Conservation (phyloP, 1,140 invertebrate genomes). For the Aleiodes sp. region DNA sequence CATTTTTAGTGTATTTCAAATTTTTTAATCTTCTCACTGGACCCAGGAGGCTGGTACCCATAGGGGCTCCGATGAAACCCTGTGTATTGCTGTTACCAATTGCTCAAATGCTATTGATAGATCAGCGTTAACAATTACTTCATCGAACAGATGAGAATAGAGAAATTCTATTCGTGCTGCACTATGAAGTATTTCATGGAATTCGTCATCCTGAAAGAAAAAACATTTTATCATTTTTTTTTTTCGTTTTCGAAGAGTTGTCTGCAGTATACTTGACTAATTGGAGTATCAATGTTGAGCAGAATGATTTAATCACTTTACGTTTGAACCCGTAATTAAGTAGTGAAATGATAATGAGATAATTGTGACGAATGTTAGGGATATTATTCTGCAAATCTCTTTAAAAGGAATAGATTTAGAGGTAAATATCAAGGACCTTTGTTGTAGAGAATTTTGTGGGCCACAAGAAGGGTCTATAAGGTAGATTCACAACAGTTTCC, state of each 20-base stretch:
- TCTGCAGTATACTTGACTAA: too few species aligned
- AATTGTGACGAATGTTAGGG: too few species aligned
- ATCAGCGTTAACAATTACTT: constrained; percentile 91
- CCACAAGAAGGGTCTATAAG: background rate
- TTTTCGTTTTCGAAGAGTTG: too few species aligned
- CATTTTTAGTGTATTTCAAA: background rate
- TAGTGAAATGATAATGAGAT: too few species aligned
- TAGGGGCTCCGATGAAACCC: constrained; percentile 90
- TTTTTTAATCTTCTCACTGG: constrained; percentile 68
- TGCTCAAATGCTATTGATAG: constrained; percentile 87
- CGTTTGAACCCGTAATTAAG: too few species aligned
- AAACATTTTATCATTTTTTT: too few species aligned
- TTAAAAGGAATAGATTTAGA: too few species aligned
- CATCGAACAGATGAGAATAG: constrained; percentile 96
- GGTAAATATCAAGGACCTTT: too few species aligned
- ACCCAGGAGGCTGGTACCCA: constrained; percentile 98
- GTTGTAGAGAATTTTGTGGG: too few species aligned
- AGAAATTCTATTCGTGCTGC: constrained; percentile 91
- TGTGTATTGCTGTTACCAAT: constrained; percentile 81
- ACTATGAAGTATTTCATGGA: constrained; percentile 87
- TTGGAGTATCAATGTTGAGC: too few species aligned
- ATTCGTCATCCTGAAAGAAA: constrained; percentile 87
- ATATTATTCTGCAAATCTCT: too few species aligned
- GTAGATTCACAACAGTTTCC: background rate
- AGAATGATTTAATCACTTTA: too few species aligned